Evolutionary conservation across 2,888 invertebrate species (phyloP), one percentile per base, ranked within the genome.

Genomic region (Nyleta sp.): DNA sequence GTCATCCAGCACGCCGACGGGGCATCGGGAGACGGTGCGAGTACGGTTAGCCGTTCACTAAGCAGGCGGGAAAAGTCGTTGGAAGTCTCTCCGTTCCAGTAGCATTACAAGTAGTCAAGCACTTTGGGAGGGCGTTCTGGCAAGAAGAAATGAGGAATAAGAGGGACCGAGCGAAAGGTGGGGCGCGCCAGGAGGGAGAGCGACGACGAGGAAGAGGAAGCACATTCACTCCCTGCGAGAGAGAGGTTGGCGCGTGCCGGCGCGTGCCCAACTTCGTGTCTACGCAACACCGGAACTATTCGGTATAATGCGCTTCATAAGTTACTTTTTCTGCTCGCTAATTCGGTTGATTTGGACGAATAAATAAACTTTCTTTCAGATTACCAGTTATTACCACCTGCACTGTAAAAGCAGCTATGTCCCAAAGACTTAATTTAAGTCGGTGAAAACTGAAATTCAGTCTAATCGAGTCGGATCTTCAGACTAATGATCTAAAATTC

Each of bases 181-280:
- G 78, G 75, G 79, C 55, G 52, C 60, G 46, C n/a, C n/a, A 42
- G 18, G 57, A 62, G 33, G 22, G 52, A 67, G 31, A 75, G 65
- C 50, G 62, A 59, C 68, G 40, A 72, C 64, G 72, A 68, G 65
- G 76, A 77, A 70, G 65, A 62, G 70, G 74, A 80, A 74, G 48
- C 62, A 28, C 74, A 73, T 70, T 73, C 71, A 71, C 74, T 74
- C 65, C 65, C 64, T 55, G 62, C 31, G 40, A 70, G 65, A 72
- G 55, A 70, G 65, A 59, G 59, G 46, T 65, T 72, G 78, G 81
- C 81, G 74, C 81, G 81, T 79, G 81, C 81, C 81, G 81, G 78
- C 81, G 76, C 81, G 81, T 79, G 81, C 76, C 78, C 62, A 62
- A 72, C 75, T 71, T 75, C 68, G 75, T 35, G 62, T 71, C 71